Base-by-base conservation (phyloP, 2,888 invertebrate genomes). In the Lissocephala sabroskyi region DNA sequence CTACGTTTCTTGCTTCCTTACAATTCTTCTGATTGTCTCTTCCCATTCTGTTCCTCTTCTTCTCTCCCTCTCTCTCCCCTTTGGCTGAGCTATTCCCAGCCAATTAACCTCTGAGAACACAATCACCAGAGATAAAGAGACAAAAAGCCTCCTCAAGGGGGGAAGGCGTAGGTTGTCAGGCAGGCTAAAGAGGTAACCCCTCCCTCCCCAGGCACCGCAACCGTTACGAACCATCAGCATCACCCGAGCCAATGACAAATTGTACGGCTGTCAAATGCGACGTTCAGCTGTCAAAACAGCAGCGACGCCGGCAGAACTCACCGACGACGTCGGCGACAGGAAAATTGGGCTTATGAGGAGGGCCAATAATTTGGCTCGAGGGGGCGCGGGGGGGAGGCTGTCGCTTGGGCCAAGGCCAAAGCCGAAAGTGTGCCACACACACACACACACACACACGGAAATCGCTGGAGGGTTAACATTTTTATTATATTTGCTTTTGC, bases 221-320 rank as follows among this genome's bases (percentile, higher is more conserved):
- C 23, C 23, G 3, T 23, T 23, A 5, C 23, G 23, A 23, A n/a
- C 33, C 3, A 6, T 30, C 6, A 16, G 14, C 29, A 23, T 32
- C 28, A 40, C 33, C 14, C 33, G 17, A 10, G 36, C 36, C 51
- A 70, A 65, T 80, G 81, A 81, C 76, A 78, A 81, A 81, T 81
- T 73, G 64, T 65, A 49, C 37, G 51, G 52, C 65, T 81, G 80
- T 81, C 80, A 79, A 63, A 62, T 58, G 40, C 75, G 80, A 80
- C 81, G 64, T 60, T 64, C 55, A 52, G 62, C 65, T 81, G 81
- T 81, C 80, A 81, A 81, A 81, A 80, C 76, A 80, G 58, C 63
- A 56, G 60, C 59, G 54, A 59, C 48, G 63, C 62, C 55, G 41
- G 18, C 16, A 39, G n/a, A n/a, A n/a, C n/a, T n/a, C 30, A 19